Percentiles rank a stretch among this genome's conserved stretches.
Evolutionary conservation across 2,797 vertebrate species (phyloP).

Genomic region (Chanos chanos): DNA sequence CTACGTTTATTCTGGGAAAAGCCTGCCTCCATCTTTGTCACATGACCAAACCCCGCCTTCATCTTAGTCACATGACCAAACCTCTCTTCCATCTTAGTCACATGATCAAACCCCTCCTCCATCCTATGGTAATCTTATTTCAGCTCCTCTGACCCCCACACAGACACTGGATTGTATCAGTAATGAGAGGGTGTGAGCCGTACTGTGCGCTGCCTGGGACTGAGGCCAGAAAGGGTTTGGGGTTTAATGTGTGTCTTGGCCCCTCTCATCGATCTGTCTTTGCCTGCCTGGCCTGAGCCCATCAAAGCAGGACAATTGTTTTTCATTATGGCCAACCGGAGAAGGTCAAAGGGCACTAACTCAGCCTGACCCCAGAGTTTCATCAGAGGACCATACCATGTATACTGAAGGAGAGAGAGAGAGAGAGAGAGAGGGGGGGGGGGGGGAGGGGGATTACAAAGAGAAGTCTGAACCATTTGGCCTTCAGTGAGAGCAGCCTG

Average conservation of each 20-base stretch:
- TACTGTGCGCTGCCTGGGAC: conserved; percentile 21
- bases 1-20: too few species aligned
- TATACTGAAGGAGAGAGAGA: too few species aligned
- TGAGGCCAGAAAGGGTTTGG: conserved; percentile 9
- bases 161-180: conserved; percentile 35
- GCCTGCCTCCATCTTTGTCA: too few species aligned
- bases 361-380: conserved; percentile 26
- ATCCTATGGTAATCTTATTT: conserved; percentile 19
- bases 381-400: conserved; percentile 12
- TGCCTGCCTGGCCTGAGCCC: conserved; percentile 30
- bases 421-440: not conserved
- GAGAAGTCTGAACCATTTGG: too few species aligned
- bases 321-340: conserved; percentile 38
- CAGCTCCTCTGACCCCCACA: not conserved
- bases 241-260: conserved; percentile 18
- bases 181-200: conserved; percentile 39
- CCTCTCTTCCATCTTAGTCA: too few species aligned
- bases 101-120: not conserved
- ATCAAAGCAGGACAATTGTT: conserved; percentile 46
- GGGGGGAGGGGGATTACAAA: too few species aligned
- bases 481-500: too few species aligned
- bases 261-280: conserved; percentile 33
- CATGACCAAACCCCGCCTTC: too few species aligned
- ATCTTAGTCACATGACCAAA: too few species aligned
- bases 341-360: conserved; percentile 32